Base-by-base conservation (phyloP, 2,113 vertebrate species). In the Dolichallabes microphthalmus region DNA sequence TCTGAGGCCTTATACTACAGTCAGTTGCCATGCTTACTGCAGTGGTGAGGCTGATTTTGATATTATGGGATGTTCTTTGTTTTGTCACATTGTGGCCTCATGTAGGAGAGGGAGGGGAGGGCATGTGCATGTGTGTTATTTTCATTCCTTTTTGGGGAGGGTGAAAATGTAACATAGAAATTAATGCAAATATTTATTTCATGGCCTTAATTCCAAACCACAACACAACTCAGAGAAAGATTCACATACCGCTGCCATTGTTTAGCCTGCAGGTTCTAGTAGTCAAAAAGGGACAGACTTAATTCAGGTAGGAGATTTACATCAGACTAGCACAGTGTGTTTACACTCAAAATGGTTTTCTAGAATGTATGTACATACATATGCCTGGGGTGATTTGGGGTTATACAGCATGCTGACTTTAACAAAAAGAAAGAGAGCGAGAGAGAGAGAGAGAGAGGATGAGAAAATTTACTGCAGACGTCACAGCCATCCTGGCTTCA, bases 21-120 rank as follows among this genome's bases (percentile, higher is more conserved):
- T 91, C 90, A 90, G 92, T 94, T 94, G 89, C 93, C 91, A 94
- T 94, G 93, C 91, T 91, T 91, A 94, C 93, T 88, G 90, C 91
- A 92, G 66, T n/a, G n/a, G 79, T 80, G 45, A 80, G 86, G 83
- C 90, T 88, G 63, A 80, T 82, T 89, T 69, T 74, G 89, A 86
- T 93, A 94, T 94, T 94, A 94, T 94, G 92, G 93, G 91, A 89
- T 94, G 93, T 93, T 93, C 93, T 94, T 94, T 94, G 93, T 94
- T 93, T 94, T 93, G 93, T 93, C 91, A 93, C 91, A 86, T 92
- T 91, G 91, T 94, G 94, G 91, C 93, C 90, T 93, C 90, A 89
- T 93, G 94, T 93, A 91, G 90, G 92, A 90, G 86, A 82, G 91
- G 89, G 90, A 88, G 82, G 86, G 88, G 91, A 92, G 90, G 89